phyloP scores from a whole-genome alignment of 2,888 invertebrate genomes.

The Chrysomela aeneicollis region DNA sequence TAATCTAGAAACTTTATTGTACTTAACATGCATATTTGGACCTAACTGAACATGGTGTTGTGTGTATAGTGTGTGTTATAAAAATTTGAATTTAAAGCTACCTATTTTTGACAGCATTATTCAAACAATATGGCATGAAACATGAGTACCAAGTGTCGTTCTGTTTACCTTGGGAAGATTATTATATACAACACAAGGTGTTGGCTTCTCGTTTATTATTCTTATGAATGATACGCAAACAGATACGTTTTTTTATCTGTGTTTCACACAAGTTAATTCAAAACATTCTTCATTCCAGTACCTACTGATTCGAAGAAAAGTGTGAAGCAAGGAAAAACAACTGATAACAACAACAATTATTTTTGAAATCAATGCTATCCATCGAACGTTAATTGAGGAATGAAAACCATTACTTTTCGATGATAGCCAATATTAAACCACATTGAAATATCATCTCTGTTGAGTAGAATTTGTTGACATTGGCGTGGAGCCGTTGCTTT shows the following conservation, averaged over 20 bases:
- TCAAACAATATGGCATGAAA: constrained; percentile 17
- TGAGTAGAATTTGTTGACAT: constrained; percentile 19
- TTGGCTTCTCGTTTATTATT: constrained; percentile 24
- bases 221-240: constrained; percentile 22
- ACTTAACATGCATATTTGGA: not conserved
- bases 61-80: not conserved
- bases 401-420: not conserved
- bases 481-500: constrained; percentile 20
- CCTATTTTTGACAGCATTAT: constrained; percentile 6
- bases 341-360: no score
- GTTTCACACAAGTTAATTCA: no score
- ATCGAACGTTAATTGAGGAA: no score
- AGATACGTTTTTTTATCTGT: not conserved
- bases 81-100: constrained; percentile 7
- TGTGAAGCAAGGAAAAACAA: no score
- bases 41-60: not conserved
- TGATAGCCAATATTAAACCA: not conserved
- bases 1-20: not conserved
- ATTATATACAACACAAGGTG: constrained; percentile 33
- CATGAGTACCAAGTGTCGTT: constrained; percentile 18
- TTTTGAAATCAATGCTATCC: no score
- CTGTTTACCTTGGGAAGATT: constrained; percentile 27
- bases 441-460: constrained; percentile 5
- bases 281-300: no score
- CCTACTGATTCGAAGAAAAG: no score